These are phyloP conservation scores for Crocodylus rhombifer DNA, from an alignment of 2,797 vertebrate genomes.

Conservation along the genomic window DNA sequence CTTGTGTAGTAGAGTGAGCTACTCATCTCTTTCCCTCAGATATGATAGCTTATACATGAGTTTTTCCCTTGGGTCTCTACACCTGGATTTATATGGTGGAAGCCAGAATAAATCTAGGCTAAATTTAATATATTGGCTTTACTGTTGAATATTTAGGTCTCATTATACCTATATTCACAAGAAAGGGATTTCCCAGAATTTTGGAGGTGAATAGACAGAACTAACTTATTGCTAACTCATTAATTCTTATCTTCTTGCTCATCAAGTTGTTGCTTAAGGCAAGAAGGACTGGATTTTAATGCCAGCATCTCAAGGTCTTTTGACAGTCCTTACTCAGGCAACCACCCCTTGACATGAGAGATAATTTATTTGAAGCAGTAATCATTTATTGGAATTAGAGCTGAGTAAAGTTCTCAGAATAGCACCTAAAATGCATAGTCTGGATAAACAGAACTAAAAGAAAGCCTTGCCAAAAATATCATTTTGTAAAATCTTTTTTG, in stretches of 20 bases:
- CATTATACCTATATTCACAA: neutral
- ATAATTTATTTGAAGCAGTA: neutral
- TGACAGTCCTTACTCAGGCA: neutral
- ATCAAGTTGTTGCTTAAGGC: conserved; percentile 28
- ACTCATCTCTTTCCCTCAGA: neutral
- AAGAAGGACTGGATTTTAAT: neutral
- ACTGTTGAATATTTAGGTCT: neutral
- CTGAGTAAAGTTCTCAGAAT: neutral
- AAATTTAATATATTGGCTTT: neutral
- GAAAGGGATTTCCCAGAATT: conserved; percentile 1
- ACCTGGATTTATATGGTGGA: neutral
- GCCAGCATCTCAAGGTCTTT: neutral
- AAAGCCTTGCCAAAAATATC: neutral
- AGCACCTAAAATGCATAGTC: neutral
- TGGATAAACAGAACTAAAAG: neutral
- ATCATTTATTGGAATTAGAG: neutral
- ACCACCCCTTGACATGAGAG: neutral
- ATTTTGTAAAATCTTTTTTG: neutral
- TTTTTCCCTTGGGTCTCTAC: neutral
- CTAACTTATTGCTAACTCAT: conserved; percentile 50
- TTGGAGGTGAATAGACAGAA: conserved; percentile 39
- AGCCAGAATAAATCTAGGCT: neutral
- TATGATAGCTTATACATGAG: neutral
- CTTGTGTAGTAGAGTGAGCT: neutral
- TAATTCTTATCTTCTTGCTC: conserved; percentile 46